Base-by-base conservation (phyloP, 2,797 vertebrate genomes). In the Lepilemur ruficaudatus region DNA sequence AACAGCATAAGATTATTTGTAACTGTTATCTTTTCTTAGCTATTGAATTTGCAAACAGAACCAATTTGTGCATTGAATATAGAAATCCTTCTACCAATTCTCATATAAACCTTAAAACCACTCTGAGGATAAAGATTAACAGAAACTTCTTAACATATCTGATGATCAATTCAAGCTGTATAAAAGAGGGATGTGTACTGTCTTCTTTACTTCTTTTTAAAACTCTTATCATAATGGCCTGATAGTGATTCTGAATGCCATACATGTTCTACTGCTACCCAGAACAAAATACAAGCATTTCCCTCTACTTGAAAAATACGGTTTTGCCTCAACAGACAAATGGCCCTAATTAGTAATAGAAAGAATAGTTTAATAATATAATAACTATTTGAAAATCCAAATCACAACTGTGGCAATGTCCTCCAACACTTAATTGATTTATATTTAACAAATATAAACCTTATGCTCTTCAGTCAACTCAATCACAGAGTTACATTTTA, bases 371-470 rank as follows among this genome's bases (percentile, higher is more conserved):
- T 72, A 90, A 81, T 13, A 97, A 52, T 46, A 89, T 72, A 90
- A 81, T 13, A 97, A 52, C 55, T 89, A 75, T 93, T 86, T 96
- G 32, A 92, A 94, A 96, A 91, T 91, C 43, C 48, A 61, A 92
- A 32, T 94, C 52, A 91, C 72, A 93, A 88, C 69, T 67, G 63
- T 73, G 22, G 52, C 32, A 87, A 67, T 78, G 20, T 41, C 65
- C 87, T 89, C 30, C 52, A 93, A 90, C 25, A 94, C 61, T 93
- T 91, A 89, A 94, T 35, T 88, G 41, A 91, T 82, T 88, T 83
- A 70, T 65, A 95, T 48, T 81, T 93, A 89, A 79, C 25, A 85
- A 81, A 86, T 25, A n/a, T 69, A 41, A 72, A 65, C 38, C 75
- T 23, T 57, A 57, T 22, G 55, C 4, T 57, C 55, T 57, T 5